phyloP scores from a whole-genome alignment of 2,797 vertebrate species.

The Eurystomus glaucurus region DNA sequence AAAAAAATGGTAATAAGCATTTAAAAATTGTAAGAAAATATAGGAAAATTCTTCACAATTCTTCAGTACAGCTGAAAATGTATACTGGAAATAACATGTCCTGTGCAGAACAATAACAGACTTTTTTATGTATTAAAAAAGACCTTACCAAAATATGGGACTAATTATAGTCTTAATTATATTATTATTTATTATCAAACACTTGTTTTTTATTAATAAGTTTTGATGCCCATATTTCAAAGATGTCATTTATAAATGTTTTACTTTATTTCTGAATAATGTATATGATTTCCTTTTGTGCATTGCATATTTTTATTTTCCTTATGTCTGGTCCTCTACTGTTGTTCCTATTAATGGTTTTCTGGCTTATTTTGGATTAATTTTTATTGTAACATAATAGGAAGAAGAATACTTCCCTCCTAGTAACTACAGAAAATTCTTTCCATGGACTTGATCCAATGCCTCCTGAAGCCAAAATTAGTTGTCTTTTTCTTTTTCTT shows the following conservation, averaged over 20 bases:
- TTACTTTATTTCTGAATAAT: background rate
- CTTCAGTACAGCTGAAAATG: background rate
- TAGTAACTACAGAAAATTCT: background rate
- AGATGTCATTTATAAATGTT: background rate
- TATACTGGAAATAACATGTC: background rate
- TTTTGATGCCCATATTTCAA: background rate
- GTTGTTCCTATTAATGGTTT: background rate
- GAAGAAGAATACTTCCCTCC: background rate
- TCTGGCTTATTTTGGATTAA: background rate
- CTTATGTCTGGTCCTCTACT: background rate
- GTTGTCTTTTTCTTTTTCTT: background rate
- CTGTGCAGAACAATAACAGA: background rate
- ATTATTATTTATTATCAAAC: background rate
- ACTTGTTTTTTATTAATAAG: background rate
- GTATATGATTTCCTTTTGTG: background rate
- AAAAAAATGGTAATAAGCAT: background rate
- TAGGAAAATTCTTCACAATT: background rate
- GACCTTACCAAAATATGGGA: background rate
- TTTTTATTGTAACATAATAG: background rate
- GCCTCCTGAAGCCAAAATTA: background rate
- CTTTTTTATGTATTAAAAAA: background rate
- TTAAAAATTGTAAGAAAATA: background rate
- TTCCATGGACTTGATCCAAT: background rate
- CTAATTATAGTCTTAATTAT: background rate
- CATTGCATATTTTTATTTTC: background rate